phyloP scores from a whole-genome alignment of 2,113 vertebrate species.

The Ornithorhynchus anatinus region DNA sequence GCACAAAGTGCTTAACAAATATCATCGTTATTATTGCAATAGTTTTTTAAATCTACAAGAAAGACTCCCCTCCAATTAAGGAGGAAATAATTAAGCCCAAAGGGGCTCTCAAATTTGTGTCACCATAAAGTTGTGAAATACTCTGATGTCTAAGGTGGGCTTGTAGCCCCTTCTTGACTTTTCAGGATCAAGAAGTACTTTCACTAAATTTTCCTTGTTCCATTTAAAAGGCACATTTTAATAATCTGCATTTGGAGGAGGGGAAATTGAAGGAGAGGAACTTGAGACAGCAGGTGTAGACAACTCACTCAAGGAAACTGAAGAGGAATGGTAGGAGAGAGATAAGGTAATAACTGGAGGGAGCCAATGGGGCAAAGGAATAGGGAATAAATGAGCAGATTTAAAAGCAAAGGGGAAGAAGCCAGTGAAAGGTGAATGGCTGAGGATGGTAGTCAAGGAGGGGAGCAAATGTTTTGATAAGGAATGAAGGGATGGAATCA shows the following conservation, averaged over 20 bases:
- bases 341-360: too few relatives aligned
- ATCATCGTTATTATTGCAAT: too few relatives aligned
- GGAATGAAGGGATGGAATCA: too few relatives aligned
- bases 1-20: conserved; percentile 14
- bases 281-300: too few relatives aligned
- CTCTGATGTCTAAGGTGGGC: conserved; percentile 71
- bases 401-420: background rate
- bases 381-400: too few relatives aligned
- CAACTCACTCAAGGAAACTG: too few relatives aligned
- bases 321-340: too few relatives aligned
- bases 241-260: conserved; percentile 73
- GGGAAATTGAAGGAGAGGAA: conserved; percentile 66
- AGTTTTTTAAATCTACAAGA: conserved; percentile 52
- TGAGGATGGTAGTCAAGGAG: background rate
- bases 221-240: conserved; percentile 63
- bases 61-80: conserved; percentile 51
- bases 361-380: too few relatives aligned
- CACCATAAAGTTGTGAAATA: conserved; percentile 68
- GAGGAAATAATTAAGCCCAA: conserved; percentile 60
- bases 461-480: too few relatives aligned
- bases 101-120: conserved; percentile 68
- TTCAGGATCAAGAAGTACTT: conserved; percentile 66
- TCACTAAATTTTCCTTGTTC: conserved; percentile 72
- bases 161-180: conserved; percentile 72
- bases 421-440: background rate